Conservation (phyloP, 2,888 invertebrate genomes). For the Melitaea athalia region DNA sequence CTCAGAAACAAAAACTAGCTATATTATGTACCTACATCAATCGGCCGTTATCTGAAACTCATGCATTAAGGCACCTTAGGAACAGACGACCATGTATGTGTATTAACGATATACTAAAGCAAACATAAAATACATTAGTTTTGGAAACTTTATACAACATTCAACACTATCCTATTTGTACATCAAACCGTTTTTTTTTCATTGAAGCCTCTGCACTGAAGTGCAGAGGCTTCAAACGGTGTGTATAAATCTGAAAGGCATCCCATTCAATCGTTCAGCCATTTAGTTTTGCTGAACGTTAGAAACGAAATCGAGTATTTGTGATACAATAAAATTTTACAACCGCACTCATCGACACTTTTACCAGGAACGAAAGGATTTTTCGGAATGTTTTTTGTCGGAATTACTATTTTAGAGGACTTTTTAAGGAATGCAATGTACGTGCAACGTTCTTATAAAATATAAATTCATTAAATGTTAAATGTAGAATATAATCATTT, state of each 20-base stretch:
- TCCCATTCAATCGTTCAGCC: conserved; percentile 49
- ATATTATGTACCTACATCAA: too few species aligned
- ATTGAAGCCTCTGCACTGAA: conserved; percentile 3
- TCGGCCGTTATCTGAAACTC: too few species aligned
- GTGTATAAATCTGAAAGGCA: conserved; percentile 15
- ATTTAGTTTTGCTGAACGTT: conserved; percentile 41
- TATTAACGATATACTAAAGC: too few species aligned
- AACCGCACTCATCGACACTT: conserved; percentile 46
- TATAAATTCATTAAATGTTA: too few species aligned
- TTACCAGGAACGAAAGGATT: conserved; percentile 42
- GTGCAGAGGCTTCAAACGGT: too few species aligned
- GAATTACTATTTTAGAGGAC: background rate
- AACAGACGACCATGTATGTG: too few species aligned
- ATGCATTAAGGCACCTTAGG: too few species aligned
- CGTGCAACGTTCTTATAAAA: too few species aligned
- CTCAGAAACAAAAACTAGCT: too few species aligned
- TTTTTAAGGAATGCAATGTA: background rate
- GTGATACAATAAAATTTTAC: conserved; percentile 51
- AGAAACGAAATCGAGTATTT: conserved; percentile 49
- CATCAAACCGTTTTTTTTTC: background rate
- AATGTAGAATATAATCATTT: too few species aligned
- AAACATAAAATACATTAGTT: too few species aligned
- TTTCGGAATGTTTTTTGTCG: background rate
- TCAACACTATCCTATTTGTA: background rate
- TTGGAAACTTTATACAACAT: background rate